phyloP scores from a whole-genome alignment of 2,797 vertebrate genomes.

The Uromys caudimaculatus region DNA sequence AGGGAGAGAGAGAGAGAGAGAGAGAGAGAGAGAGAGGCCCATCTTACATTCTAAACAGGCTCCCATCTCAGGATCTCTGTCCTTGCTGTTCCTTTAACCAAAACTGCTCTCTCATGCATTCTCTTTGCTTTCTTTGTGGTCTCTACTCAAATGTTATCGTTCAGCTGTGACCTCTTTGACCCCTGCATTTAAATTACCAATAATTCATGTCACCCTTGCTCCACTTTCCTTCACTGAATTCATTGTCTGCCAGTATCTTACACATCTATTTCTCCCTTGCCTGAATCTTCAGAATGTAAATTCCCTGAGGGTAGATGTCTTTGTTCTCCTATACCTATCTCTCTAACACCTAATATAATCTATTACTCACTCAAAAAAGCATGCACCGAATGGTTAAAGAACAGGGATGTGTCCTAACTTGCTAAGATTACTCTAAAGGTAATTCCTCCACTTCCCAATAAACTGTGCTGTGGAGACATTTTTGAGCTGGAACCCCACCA shows the following conservation, averaged over 20 bases:
- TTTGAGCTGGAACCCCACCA: neutral
- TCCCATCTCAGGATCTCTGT: neutral
- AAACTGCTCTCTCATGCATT: neutral
- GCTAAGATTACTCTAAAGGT: neutral
- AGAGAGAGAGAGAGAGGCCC: neutral
- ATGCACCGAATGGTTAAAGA: neutral
- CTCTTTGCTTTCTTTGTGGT: neutral
- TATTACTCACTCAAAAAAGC: constrained; percentile 36
- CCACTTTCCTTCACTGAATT: neutral
- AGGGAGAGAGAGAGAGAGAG: too few species aligned
- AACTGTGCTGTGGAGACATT: neutral
- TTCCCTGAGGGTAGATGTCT: neutral
- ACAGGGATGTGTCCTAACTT: neutral
- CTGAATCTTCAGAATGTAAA: constrained; percentile 43
- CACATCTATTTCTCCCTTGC: neutral
- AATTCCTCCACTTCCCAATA: neutral
- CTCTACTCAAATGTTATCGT: constrained; percentile 6
- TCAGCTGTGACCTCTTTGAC: constrained; percentile 18
- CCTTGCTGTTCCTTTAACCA: neutral
- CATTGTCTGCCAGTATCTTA: neutral
- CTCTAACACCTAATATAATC: neutral
- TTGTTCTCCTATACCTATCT: neutral
- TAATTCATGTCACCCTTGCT: neutral
- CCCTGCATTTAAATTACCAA: constrained; percentile 38
- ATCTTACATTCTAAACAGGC: neutral